Evolutionary conservation across 2,113 vertebrate genomes (phyloP), one percentile per base, ranked within the genome.

Genomic region (Ptychochromis oligacanthus): DNA sequence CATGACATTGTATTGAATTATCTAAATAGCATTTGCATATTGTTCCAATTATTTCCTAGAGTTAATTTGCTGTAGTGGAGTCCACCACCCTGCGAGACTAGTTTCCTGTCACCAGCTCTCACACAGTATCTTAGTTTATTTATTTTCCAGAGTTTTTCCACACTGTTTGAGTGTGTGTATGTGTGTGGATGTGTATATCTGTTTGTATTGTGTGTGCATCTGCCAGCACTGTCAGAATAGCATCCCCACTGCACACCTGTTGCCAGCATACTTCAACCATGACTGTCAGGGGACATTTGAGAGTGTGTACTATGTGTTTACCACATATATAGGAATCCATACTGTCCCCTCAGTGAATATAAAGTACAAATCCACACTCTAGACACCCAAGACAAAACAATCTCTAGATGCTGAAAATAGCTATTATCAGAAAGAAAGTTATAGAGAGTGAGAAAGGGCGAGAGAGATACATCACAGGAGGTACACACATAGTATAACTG

Each of bases 1-100:
- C 95, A 95, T 94, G 95, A 96, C 96, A 97, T 96, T 94, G 95
- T 92, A 95, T 88, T 95, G 96, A 97, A 97, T 96, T 97, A 97
- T 97, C 97, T 97, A 97, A 97, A 97, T 96, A 97, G 92, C 94
- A 99, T 99, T 99, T 98, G 97, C 98, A 98, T 98, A 98, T 96
- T 97, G 97, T 95, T 96, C 96, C 97, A 98, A 98, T 99, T 98
- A 98, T 98, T 98, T 99, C 94, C 97, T 94, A 96, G 97, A 97
- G 97, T 98, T 99, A 99, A 99, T 99, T 99, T 97, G 97, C 97
- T 97, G 95, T 95, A 95, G 96, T 95, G 97, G 97, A 97, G 96
- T 96, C 95, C 94, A 89, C 95, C 61, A 85, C 95, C 97, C 97
- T 96, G 95, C 92, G 97, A 98, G 98, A 98, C 96, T 94, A 91